These are phyloP conservation scores for Hydrocynus forskahlii DNA, from an alignment of 2,797 vertebrate genomes.

Conservation along the genomic window DNA sequence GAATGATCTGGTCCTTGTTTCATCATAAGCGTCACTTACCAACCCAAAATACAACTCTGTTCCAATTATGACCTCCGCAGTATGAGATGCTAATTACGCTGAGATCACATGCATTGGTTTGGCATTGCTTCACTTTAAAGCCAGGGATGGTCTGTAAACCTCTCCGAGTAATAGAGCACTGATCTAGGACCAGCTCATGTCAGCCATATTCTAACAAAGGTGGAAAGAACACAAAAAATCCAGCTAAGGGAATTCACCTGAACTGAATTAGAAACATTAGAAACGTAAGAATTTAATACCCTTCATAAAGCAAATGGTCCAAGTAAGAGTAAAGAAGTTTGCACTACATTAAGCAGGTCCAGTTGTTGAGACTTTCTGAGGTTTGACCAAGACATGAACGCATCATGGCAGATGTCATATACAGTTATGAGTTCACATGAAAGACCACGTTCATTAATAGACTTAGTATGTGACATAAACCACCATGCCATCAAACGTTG, in stretches of 20 bases:
- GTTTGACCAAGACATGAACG: too few relatives aligned
- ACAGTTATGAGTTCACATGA: too few relatives aligned
- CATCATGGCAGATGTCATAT: too few relatives aligned
- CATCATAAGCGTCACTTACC: conserved; percentile 19
- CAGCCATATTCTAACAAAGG: neutral
- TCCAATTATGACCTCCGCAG: too few relatives aligned
- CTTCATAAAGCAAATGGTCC: too few relatives aligned
- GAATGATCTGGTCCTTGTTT: conserved; percentile 27
- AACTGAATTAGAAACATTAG: neutral
- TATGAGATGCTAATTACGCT: neutral
- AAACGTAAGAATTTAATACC: too few relatives aligned
- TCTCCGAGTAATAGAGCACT: neutral
- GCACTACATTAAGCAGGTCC: too few relatives aligned
- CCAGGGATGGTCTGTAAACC: neutral
- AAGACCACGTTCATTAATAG: too few relatives aligned
- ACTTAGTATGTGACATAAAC: too few relatives aligned
- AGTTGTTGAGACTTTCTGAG: too few relatives aligned
- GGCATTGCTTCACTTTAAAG: neutral
- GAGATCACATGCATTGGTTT: neutral
- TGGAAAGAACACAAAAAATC: neutral
- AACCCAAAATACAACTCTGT: conserved; percentile 10
- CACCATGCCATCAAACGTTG: too few relatives aligned
- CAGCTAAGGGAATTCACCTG: neutral
- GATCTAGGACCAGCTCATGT: neutral
- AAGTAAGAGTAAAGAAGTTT: too few relatives aligned